Evolutionary conservation across 2,888 invertebrate genomes (phyloP).

Genomic region (Metopia argyrocephala): DNA sequence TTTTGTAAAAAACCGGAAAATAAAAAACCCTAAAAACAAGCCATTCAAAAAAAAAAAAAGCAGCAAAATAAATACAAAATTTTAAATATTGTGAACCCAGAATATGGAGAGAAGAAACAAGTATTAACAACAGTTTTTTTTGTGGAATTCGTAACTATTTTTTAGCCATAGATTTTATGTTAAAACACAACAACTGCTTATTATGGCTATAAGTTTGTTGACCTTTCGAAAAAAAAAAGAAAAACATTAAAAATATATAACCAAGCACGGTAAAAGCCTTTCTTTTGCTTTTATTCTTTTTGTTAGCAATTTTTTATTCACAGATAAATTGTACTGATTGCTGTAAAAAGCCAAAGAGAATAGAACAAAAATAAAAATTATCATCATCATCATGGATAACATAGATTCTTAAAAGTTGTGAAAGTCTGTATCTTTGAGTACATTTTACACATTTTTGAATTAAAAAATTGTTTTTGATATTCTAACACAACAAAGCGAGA

Average conservation of each 20-base stretch:
- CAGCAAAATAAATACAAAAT: background rate
- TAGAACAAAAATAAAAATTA: constrained; percentile 1
- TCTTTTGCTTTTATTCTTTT: background rate
- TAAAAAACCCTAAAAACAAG: too few relatives aligned
- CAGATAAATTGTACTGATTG: background rate
- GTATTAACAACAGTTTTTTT: constrained; percentile 13
- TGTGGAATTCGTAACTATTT: background rate
- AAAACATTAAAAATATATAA: background rate
- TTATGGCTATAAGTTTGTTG: constrained; percentile 32
- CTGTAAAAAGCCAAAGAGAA: background rate
- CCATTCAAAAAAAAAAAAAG: background rate
- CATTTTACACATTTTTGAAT: background rate
- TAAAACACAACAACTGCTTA: constrained; percentile 23
- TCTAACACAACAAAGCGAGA: background rate
- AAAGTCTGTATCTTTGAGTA: background rate
- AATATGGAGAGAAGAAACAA: constrained; percentile 1
- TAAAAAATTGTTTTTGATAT: background rate
- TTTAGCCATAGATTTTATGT: constrained; percentile 12
- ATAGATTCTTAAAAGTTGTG: background rate
- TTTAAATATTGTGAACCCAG: constrained; percentile 33
- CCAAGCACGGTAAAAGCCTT: background rate
- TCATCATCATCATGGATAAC: background rate
- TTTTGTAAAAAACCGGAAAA: too few relatives aligned
- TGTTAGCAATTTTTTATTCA: constrained; percentile 12
- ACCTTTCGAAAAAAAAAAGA: constrained; percentile 17